Evolutionary conservation across 2,797 vertebrate genomes (phyloP), one percentile per base, ranked within the genome.

Genomic region (Enteromius trimaculatus): DNA sequence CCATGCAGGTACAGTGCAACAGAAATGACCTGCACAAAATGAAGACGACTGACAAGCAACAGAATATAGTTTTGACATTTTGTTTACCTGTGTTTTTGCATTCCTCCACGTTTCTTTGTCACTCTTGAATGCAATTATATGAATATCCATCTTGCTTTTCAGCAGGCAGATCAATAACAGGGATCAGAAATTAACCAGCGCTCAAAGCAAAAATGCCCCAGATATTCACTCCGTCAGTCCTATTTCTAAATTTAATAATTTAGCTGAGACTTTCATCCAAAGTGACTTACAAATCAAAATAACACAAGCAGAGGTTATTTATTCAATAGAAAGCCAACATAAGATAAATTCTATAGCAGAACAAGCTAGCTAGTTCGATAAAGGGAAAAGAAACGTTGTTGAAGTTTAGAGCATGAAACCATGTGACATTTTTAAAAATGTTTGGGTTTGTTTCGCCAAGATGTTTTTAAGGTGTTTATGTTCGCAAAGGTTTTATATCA

Each of bases 81-180:
- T 47, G 19, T 17, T 71, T 17, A 39, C 7, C 39, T 17, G 9
- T 6, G 21, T 13, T 39, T 68, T 68, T 68, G 19, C n/a, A 23
- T 26, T 26, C n/a, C 68, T 17, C n/a, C 39, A 8, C 4, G 23
- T 71, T 49, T 71, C 19, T 74, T n/a, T 74, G 17, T 34, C 70
- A 53, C 4, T 21, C 2, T 37, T n/a, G 19, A 1, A 6, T 49
- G 49, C 29, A 14, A 2, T 74, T 72, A 29, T 13, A 34, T 21
- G 31, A 31, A 51, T 31, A 51, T 51, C 17, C 47, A 51, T 72
- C 26, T 26, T 47, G 16, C 4, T 37, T 53, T 19, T 55, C 10
- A 55, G 49, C 19, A 74, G 31, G 49, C 49, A 53, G 71, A 74
- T 74, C 13, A 13, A 53, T 74, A 74, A n/a, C 49, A 34, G 51